Base-by-base conservation (phyloP, 2,113 vertebrate species). In the Rhea pennata region DNA sequence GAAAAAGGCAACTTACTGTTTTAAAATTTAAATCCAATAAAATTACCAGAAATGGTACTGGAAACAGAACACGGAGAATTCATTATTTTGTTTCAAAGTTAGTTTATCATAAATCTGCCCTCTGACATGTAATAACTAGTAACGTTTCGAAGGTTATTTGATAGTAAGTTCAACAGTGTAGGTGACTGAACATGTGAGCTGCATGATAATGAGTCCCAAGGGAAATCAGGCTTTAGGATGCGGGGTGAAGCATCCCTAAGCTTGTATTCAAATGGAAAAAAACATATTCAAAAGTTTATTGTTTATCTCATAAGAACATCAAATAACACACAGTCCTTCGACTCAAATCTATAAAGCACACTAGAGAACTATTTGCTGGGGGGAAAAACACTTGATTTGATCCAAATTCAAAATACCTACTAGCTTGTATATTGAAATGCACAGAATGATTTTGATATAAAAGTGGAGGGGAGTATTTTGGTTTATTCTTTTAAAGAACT, bases 51-150 rank as follows among this genome's bases (percentile, higher is more conserved):
- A 93, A 96, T 77, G 90, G 95, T 97, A 93, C 95, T 91, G 95
- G 82, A 97, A 94, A 96, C 1, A 94, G 90, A 81, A 92, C 9
- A 33, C 91, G 83, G 94, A 93, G 80, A 97, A 97, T 97, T 97
- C 95, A 97, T 97, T 97, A 97, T 95, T 97, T 97, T 97, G 88
- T 98, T 97, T 98, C 94, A 97, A 98, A 97, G 95, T 96, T 98
- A 97, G 95, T 98, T 98, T 98, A 98, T 98, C 96, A 96, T 97
- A 98, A 98, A 98, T 98, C 97, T 98, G 95, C 84, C 96, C 95
- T 97, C 93, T 97, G 97, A 98, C 97, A 98, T 48, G 71, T 96
- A 97, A 98, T 98, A 98, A 98, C 95, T 96, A 97, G 94, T 96
- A 97, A 93, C 95, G 84, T 97, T 98, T 97, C 96, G 85, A 96